Evolutionary conservation across 2,113 vertebrate genomes (phyloP).

Genomic region (Triplophysa tibetana): DNA sequence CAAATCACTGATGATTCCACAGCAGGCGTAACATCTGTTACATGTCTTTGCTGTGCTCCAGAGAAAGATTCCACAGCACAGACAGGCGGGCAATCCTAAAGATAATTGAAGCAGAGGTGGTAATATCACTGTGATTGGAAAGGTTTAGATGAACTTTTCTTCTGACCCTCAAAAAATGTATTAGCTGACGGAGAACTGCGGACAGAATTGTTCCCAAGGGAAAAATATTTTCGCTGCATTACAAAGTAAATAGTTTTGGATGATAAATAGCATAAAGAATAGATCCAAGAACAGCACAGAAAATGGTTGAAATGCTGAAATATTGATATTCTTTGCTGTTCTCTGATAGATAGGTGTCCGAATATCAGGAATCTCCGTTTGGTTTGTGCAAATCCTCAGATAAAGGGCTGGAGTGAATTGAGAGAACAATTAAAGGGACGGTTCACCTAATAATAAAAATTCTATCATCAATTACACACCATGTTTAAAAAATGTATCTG

Average conservation of each 20-base stretch:
- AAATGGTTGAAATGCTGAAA: background rate
- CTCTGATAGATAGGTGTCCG: background rate
- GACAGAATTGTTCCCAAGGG: conserved; percentile 17
- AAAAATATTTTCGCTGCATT: background rate
- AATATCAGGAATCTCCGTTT: background rate
- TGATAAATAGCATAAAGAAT: background rate
- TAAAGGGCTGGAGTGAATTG: conserved; percentile 30
- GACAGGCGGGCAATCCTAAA: background rate
- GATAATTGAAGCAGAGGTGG: background rate
- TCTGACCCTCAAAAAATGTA: conserved; percentile 51
- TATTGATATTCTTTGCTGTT: background rate
- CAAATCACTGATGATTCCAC: conserved; percentile 9
- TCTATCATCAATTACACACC: no score
- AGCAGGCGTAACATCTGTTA: conserved; percentile 36
- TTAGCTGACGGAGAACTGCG: conserved; percentile 56
- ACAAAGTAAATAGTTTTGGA: background rate
- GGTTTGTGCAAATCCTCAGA: conserved; percentile 23
- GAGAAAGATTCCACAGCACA: background rate
- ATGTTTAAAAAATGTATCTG: no score
- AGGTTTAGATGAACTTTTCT: conserved; percentile 39
- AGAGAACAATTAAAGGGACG: conserved; percentile 6
- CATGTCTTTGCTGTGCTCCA: background rate
- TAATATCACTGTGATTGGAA: conserved; percentile 25
- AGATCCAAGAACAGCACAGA: background rate
- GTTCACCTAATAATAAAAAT: no score